These are phyloP conservation scores for Zaprionus capensis DNA, from an alignment of 1,140 invertebrate genomes.

Conservation along the genomic window DNA sequence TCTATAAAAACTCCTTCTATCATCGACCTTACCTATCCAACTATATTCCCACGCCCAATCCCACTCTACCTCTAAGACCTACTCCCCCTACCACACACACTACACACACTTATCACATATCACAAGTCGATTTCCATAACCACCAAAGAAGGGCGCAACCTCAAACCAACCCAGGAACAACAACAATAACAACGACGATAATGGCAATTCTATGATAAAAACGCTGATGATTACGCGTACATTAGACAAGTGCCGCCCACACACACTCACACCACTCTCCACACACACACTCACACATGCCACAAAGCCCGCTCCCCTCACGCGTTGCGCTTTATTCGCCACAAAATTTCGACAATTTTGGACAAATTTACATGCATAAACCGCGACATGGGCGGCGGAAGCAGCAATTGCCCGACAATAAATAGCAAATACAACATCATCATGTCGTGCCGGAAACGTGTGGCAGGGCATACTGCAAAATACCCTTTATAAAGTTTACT, in stretches of 20 bases:
- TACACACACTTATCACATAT: constrained; percentile 31
- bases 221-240: constrained; percentile 66
- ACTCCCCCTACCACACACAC: background rate
- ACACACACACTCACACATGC: constrained; percentile 22
- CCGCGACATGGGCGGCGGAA: constrained; percentile 66
- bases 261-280: background rate
- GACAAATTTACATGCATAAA: constrained; percentile 82
- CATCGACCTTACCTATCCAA: background rate
- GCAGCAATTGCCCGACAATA: constrained; percentile 73
- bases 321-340: constrained; percentile 69
- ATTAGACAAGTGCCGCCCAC: constrained; percentile 69
- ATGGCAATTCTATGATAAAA: constrained; percentile 68
- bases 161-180: constrained; percentile 21
- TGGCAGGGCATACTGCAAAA: background rate
- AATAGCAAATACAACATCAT: constrained; percentile 38
- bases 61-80: background rate
- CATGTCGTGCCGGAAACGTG: background rate
- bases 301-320: constrained; percentile 14
- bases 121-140: constrained; percentile 56
- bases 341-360: constrained; percentile 81
- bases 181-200: constrained; percentile 32
- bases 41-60: constrained; percentile 16
- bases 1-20: too few species aligned
- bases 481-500: constrained; percentile 1
- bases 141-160: constrained; percentile 31